These are phyloP conservation scores for Colletes collaris DNA, from an alignment of 2,888 invertebrate species.

Conservation along the genomic window DNA sequence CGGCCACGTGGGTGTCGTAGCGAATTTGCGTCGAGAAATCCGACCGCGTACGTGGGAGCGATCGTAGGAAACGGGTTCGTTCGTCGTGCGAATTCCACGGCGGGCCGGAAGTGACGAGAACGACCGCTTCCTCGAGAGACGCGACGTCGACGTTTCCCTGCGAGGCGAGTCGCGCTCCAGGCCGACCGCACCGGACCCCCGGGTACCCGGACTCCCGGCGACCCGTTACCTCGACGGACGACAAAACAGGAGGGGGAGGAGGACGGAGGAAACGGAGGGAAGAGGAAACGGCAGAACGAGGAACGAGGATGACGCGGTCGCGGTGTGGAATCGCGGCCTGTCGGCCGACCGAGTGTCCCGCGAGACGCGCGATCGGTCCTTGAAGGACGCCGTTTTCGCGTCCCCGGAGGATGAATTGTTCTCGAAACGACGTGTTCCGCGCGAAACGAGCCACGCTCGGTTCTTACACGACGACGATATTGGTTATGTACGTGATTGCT, in stretches of 20 bases:
- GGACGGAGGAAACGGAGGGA: slow-evolving; percentile 4
- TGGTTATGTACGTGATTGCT: slow-evolving; percentile 59
- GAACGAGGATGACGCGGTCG: slow-evolving; percentile 57
- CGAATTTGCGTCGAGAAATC: slow-evolving; percentile 60
- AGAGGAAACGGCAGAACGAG: slow-evolving; percentile 22
- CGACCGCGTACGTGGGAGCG: slow-evolving; percentile 13
- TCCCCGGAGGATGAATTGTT: slow-evolving; percentile 58
- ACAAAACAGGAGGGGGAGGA: not conserved
- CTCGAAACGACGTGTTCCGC: slow-evolving; percentile 36
- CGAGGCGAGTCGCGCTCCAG: slow-evolving; percentile 7
- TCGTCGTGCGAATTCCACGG: slow-evolving; percentile 68
- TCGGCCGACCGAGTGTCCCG: slow-evolving; percentile 43
- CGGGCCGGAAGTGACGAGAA: slow-evolving; percentile 68
- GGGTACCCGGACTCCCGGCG: not conserved
- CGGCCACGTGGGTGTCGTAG: slow-evolving; percentile 64
- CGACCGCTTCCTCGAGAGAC: slow-evolving; percentile 60
- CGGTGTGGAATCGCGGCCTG: slow-evolving; percentile 45
- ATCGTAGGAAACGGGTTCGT: slow-evolving; percentile 62
- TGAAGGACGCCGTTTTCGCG: slow-evolving; percentile 61
- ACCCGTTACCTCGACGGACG: not conserved
- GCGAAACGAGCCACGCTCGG: slow-evolving; percentile 47
- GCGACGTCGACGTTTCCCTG: slow-evolving; percentile 16
- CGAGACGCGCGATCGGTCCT: slow-evolving; percentile 54
- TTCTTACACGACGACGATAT: slow-evolving; percentile 30
- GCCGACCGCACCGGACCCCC: not conserved